A percentile compares a stretch with the other conserved stretches of the same genome.
phyloP scores from a whole-genome alignment of 2,888 invertebrate genomes.

The Rhogogaster chlorosoma region DNA sequence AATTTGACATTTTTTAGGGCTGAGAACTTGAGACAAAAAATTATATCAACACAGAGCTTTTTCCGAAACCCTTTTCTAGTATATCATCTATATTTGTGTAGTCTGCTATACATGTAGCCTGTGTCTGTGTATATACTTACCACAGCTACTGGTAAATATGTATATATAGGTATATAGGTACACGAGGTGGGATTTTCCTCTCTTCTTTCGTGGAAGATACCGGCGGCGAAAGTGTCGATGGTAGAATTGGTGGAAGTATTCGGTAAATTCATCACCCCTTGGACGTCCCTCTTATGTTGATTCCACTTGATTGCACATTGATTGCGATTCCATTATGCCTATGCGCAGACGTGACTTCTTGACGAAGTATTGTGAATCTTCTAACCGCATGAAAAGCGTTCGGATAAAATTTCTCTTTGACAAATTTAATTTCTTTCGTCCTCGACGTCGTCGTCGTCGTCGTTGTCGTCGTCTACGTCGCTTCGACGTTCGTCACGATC shows the following conservation, averaged over 20 bases:
- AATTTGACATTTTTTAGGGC: neutral
- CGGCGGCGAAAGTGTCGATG: conserved; percentile 31
- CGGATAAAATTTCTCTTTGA: conserved; percentile 64
- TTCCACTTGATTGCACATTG: conserved; percentile 49
- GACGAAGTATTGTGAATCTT: conserved; percentile 45
- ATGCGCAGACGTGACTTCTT: conserved; percentile 43
- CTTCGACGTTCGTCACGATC: conserved; percentile 13
- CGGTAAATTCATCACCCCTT: conserved; percentile 47
- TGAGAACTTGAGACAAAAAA: neutral
- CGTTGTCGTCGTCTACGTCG: neutral
- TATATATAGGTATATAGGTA: neutral
- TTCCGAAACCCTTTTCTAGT: neutral
- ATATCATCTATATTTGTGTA: neutral
- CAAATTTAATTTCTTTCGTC: conserved; percentile 65
- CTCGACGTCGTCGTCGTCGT: conserved; percentile 16
- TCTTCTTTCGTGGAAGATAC: conserved; percentile 25
- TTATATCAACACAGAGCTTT: neutral
- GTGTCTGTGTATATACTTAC: neutral
- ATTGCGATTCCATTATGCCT: conserved; percentile 47
- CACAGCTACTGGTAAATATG: conserved; percentile 6
- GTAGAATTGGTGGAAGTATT: conserved; percentile 10
- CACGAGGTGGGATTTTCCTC: conserved; percentile 13
- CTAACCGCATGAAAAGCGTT: conserved; percentile 49
- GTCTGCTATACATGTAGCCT: neutral
- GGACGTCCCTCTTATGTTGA: conserved; percentile 45